Evolutionary conservation across 2,797 vertebrate genomes (phyloP).

Genomic region (Thamnophis elegans): DNA sequence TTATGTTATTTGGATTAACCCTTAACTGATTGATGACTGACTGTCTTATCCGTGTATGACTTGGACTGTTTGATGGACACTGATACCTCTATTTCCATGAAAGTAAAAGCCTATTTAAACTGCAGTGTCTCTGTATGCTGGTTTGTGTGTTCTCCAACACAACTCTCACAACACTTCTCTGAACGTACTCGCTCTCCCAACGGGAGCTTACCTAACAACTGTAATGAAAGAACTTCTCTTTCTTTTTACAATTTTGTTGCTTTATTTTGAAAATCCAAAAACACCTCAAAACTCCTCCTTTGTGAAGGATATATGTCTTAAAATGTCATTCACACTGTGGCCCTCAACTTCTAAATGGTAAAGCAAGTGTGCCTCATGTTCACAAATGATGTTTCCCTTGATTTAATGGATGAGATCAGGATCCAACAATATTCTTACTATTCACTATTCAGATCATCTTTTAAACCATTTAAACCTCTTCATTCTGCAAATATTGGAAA

Average conservation of each 20-base stretch:
- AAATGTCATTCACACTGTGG: background rate
- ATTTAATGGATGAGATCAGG: background rate
- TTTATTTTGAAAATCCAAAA: background rate
- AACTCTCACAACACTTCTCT: no score
- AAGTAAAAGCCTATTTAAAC: no score
- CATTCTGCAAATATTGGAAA: background rate
- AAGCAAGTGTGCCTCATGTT: background rate
- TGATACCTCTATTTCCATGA: no score
- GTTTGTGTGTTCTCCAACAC: no score
- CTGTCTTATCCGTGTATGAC: no score
- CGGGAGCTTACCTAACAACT: no score
- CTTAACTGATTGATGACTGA: no score
- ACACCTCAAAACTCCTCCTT: background rate
- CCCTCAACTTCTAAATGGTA: background rate
- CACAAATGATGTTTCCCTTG: background rate
- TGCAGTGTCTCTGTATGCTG: no score
- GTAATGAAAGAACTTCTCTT: no score
- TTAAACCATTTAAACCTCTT: background rate
- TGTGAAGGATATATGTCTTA: background rate
- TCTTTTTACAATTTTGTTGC: background rate
- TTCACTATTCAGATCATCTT: background rate
- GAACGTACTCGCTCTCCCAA: no score
- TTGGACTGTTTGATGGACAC: no score
- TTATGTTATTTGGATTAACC: no score
- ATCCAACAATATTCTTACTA: background rate